Conservation (phyloP, 2,797 vertebrate genomes). For the Enteromius unitaeniatus region DNA sequence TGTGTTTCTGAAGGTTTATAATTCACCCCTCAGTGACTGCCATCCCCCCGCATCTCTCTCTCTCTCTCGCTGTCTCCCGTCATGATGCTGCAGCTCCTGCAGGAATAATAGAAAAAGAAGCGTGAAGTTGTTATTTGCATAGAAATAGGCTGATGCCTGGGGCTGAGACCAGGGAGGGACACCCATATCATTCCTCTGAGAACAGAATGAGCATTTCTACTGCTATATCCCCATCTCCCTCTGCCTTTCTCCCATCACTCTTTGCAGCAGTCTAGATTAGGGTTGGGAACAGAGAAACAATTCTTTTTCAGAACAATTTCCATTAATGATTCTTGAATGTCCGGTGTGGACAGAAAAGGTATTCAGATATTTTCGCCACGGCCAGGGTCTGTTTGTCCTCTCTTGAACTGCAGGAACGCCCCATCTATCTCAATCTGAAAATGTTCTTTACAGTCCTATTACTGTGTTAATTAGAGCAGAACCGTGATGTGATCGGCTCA, state of each 20-base stretch:
- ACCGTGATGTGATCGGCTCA: background rate
- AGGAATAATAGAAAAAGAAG: slow-evolving; percentile 88
- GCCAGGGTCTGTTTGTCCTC: background rate
- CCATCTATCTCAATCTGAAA: background rate
- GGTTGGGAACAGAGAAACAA: background rate
- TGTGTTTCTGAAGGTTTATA: slow-evolving; percentile 48
- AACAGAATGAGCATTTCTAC: slow-evolving; percentile 79
- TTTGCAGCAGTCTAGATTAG: slow-evolving; percentile 32
- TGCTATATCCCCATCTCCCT: slow-evolving; percentile 67
- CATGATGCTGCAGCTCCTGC: slow-evolving; percentile 92
- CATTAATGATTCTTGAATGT: background rate
- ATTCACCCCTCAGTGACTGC: slow-evolving; percentile 49
- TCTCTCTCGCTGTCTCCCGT: slow-evolving; percentile 80
- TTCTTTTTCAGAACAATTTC: slow-evolving; percentile 11
- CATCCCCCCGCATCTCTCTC: slow-evolving; percentile 67
- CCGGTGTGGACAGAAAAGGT: background rate
- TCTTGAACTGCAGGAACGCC: background rate
- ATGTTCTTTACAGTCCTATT: background rate
- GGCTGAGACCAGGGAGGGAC: slow-evolving; percentile 71
- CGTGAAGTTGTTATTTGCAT: slow-evolving; percentile 99
- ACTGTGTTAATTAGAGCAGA: slow-evolving; percentile 3
- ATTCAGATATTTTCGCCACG: slow-evolving; percentile 13
- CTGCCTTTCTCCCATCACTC: slow-evolving; percentile 30
- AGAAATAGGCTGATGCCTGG: slow-evolving; percentile 88
- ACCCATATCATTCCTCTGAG: slow-evolving; percentile 81